Evolutionary conservation across 2,113 vertebrate genomes (phyloP), one percentile per base, ranked within the genome.

Genomic region (Limanda limanda): DNA sequence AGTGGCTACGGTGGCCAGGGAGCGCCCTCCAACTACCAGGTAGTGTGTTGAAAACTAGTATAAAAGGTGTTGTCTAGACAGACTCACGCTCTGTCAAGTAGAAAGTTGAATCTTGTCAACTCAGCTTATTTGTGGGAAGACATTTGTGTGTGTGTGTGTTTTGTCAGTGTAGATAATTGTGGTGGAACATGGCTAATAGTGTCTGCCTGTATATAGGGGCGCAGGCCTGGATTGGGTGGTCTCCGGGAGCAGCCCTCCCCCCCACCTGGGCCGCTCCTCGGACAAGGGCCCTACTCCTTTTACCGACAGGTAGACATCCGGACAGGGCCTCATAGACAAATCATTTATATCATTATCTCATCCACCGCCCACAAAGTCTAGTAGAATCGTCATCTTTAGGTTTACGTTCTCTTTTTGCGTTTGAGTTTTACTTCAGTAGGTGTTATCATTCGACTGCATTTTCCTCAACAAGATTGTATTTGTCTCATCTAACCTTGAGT

Each of bases 1-100:
- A 89, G 92, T 27, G 24, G 92, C 58, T 92, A 92, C 92, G 90
- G 83, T 1, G 66, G 82, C 83, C 90, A 95, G 84, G 93, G 95
- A 86, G 84, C 56, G 67, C 83, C 85, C 78, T 83, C 90, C 84
- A 92, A 84, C 62, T 95, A 95, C 86, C 95, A 96, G 94, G 97
- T 98, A 93, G 80, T 4, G 37, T 20, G n/a, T 47, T 71, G 20
- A 35, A 71, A 35, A 25, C 11, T 13, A 42, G 18, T 17, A 56
- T n/a, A 6, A 24, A 60, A 54, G 13, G 3, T 66, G 48, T 66
- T 21, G 35, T 3, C 3, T 14, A 42, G 55, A 74, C n/a, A 12
- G 10, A 12, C 18, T 57, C 15, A 1, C 64, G 52, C 20, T 40
- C 23, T 56, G 55, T 31, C 58, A 75, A 67, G 51, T 3, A 9